A percentile compares a stretch with the other conserved stretches of the same genome.
phyloP scores from a whole-genome alignment of 2,888 invertebrate species.

The Arenicola marina region DNA sequence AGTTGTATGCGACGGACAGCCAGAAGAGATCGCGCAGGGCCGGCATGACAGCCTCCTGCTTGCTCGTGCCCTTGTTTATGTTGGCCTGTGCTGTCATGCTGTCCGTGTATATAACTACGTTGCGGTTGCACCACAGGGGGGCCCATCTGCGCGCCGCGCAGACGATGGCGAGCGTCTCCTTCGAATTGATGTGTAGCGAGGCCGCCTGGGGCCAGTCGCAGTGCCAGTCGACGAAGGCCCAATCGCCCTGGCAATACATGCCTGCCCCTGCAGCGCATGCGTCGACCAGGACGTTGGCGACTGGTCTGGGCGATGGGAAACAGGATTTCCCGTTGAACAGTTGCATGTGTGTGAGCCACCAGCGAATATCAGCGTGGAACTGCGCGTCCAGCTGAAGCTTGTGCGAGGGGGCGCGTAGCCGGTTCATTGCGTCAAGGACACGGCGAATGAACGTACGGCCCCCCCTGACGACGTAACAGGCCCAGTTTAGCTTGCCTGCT shows the following conservation, averaged over 20 bases:
- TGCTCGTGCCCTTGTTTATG: constrained; percentile 1
- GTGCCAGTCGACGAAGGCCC: neutral
- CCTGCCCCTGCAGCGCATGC: neutral
- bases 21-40: neutral
- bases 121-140: neutral
- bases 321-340: neutral
- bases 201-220: neutral
- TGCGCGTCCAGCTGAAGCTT: neutral
- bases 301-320: neutral
- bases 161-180: neutral
- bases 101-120: constrained; percentile 5
- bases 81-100: neutral
- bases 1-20: neutral
- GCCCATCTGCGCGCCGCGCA: neutral
- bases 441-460: neutral
- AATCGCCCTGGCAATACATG: neutral
- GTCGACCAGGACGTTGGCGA: neutral
- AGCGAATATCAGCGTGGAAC: neutral
- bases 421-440: neutral
- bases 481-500: constrained; percentile 7
- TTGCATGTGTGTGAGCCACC: neutral
- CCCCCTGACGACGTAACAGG: neutral
- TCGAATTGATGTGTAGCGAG: constrained; percentile 1
- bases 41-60: neutral
- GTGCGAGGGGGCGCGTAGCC: neutral